These are phyloP conservation scores for Drosophila niveifrons DNA, from an alignment of 2,888 invertebrate genomes.

Conservation along the genomic window DNA sequence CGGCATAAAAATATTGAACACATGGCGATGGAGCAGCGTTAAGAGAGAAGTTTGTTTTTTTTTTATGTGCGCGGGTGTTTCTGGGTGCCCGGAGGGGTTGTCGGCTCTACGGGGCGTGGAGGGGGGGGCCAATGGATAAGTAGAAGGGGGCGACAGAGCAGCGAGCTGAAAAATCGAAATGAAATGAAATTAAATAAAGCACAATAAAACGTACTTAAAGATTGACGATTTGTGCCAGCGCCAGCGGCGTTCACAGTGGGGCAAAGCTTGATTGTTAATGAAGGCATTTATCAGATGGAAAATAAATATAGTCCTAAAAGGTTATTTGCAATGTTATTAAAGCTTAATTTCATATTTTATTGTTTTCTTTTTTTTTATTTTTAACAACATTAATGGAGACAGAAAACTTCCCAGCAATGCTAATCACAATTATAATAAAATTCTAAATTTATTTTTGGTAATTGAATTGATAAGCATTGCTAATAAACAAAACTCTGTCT, in stretches of 20 bases:
- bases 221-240: constrained; percentile 67
- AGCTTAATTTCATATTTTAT: no score
- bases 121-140: constrained; percentile 14
- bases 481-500: no score
- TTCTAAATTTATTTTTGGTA: no score
- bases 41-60: constrained; percentile 51
- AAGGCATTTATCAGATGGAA: no score
- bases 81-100: background rate
- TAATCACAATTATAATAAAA: no score
- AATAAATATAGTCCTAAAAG: no score
- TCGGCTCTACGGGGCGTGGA: background rate
- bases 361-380: no score
- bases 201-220: constrained; percentile 79
- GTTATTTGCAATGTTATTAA: no score
- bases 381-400: no score
- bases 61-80: constrained; percentile 35
- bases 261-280: background rate
- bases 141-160: constrained; percentile 15
- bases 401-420: no score
- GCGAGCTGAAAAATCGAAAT: constrained; percentile 62
- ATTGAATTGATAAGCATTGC: no score
- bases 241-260: constrained; percentile 38
- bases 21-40: constrained; percentile 65
- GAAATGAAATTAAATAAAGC: constrained; percentile 76
- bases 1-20: constrained; percentile 77